Percentiles rank a stretch among this genome's conserved stretches.
These are phyloP conservation scores for Acridotheres tristis DNA, from an alignment of 2,797 vertebrate species.

Conservation along the genomic window DNA sequence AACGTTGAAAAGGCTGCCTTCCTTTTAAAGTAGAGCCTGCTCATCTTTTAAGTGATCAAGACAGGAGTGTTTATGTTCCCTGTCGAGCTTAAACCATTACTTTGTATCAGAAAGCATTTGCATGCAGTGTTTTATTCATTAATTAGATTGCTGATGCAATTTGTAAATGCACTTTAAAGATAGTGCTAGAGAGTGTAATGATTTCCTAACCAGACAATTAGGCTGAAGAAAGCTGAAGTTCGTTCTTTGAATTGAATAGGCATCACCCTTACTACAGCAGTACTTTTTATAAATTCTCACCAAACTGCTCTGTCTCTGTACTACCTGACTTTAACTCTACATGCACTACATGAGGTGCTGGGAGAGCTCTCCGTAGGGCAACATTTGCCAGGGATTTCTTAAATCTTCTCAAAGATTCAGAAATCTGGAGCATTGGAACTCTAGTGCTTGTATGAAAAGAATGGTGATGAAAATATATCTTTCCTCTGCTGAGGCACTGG, in stretches of 20 bases:
- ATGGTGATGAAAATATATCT: not conserved
- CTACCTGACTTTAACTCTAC: not conserved
- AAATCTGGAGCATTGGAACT: not conserved
- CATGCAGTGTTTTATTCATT: not conserved
- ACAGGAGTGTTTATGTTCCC: not conserved
- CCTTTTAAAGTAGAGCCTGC: not conserved
- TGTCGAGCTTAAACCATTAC: not conserved
- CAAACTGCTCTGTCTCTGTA: not conserved
- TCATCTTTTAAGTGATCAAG: constrained; percentile 6
- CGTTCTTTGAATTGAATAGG: not conserved
- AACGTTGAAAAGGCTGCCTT: not conserved
- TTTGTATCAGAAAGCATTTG: not conserved
- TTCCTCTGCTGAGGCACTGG: not conserved
- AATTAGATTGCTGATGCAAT: not conserved
- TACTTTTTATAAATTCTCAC: not conserved
- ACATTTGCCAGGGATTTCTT: not conserved
- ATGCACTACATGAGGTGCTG: not conserved
- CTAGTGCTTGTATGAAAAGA: not conserved
- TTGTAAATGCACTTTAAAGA: constrained; percentile 7
- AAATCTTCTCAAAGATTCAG: not conserved
- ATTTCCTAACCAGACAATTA: not conserved
- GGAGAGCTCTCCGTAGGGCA: not conserved
- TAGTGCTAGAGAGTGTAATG: not conserved
- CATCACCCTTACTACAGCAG: not conserved
- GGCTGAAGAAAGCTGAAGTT: not conserved